Evolutionary conservation across 2,797 vertebrate genomes (phyloP).

Genomic region (Zalophus californianus): DNA sequence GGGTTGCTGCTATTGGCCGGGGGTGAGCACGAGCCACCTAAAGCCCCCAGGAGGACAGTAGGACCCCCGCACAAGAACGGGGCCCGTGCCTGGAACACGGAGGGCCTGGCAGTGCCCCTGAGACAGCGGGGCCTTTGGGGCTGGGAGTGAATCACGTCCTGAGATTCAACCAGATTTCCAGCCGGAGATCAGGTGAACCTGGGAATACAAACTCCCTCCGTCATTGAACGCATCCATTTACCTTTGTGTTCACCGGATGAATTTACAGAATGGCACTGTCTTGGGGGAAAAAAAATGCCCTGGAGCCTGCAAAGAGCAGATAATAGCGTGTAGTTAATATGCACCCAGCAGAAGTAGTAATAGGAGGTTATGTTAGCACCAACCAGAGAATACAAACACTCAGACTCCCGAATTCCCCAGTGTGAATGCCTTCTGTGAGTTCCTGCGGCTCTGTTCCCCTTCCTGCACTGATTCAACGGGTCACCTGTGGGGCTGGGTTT

Average conservation of each 20-base stretch:
- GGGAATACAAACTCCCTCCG: not conserved
- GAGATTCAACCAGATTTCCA: not conserved
- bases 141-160: not conserved
- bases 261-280: not conserved
- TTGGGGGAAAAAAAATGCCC: not conserved
- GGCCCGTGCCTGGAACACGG: accelerated
- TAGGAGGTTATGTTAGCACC: accelerated
- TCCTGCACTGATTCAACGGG: accelerated
- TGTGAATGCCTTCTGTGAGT: not conserved
- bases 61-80: not conserved
- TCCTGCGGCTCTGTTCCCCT: not conserved
- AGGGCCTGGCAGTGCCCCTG: not conserved
- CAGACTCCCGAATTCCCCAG: not conserved
- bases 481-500: not conserved
- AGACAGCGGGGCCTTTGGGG: too few relatives aligned
- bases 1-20: not conserved
- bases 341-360: not conserved
- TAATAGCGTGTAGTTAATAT: not conserved
- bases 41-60: not conserved
- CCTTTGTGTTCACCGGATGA: not conserved
- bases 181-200: not conserved
- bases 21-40: not conserved
- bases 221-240: not conserved
- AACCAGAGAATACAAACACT: too few relatives aligned
- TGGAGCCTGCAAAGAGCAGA: not conserved